Percentiles rank a stretch among this genome's conserved stretches.
These are phyloP conservation scores for Apodemia mormo DNA, from an alignment of 2,888 invertebrate genomes.

Conservation along the genomic window DNA sequence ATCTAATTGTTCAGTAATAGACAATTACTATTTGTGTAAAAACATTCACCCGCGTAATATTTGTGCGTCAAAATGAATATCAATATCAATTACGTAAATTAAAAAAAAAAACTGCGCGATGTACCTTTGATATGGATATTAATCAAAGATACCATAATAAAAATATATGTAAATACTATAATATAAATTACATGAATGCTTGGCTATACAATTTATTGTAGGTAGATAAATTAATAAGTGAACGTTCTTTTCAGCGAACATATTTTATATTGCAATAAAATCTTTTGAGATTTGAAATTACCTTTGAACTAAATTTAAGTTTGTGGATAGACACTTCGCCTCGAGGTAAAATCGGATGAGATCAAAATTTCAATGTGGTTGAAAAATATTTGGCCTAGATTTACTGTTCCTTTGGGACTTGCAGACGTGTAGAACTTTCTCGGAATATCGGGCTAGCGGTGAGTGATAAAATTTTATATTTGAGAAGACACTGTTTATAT, in stretches of 20 bases:
- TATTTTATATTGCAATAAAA: background rate
- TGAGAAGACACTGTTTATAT: background rate
- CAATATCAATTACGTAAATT: no score
- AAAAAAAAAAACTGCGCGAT: no score
- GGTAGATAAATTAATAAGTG: no score
- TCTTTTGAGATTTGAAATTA: constrained; percentile 16
- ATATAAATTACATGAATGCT: no score
- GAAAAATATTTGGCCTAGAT: constrained; percentile 21
- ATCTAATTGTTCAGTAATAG: no score
- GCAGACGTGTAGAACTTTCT: constrained; percentile 15
- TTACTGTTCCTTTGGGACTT: constrained; percentile 14
- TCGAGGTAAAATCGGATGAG: constrained; percentile 20
- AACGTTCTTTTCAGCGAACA: background rate
- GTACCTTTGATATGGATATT: no score
- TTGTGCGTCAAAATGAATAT: no score
- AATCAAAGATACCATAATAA: no score
- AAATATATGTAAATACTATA: no score
- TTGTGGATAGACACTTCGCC: constrained; percentile 20
- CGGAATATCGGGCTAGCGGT: background rate
- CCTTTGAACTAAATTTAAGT: constrained; percentile 14
- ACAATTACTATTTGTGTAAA: no score
- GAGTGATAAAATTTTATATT: background rate
- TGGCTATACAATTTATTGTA: no score
- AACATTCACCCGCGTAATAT: no score
- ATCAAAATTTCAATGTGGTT: constrained; percentile 21